Evolutionary conservation across 2,113 vertebrate genomes (phyloP), one percentile per base, ranked within the genome.

Genomic region (Prionailurus viverrinus): DNA sequence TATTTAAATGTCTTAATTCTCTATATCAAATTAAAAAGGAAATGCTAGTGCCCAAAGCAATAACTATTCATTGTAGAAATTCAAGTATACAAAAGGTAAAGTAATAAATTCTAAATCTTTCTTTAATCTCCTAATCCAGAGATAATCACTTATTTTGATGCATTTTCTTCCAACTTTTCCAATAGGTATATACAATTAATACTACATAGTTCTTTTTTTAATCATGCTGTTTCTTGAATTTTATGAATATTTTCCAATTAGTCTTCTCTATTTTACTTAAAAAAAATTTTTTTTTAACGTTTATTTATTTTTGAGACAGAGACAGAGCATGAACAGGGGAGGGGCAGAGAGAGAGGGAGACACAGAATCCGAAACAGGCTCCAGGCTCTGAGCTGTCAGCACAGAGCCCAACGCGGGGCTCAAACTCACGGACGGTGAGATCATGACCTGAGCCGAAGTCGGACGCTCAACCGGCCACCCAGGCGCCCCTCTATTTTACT

Each of bases 1-100:
- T 90, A 94, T 82, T 89, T 87, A 68, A 58, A 86, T 93, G 36
- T 14, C n/a, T 90, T 88, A 87, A 84, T 95, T 83, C 89, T 83
- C 48, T 9, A 79, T 39, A 74, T 16, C 19, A 87, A 90, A 81
- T 58, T 66, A 3, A 53, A 89, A 74, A 94, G 63, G 63, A 36
- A 23, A 2, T 51, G 25, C 51, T 95, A 25, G 15, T 84, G 68
- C 36, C 53, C 81, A 95, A 78, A 85, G 19, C n/a, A 89, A 91
- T 55, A 10, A 48, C 68, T 33, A 90, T 3, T 74, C 39, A 86
- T 31, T 66, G 5, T 45, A 74, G 4, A 48, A 89, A 96, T 23
- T 88, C 36, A 88, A 78, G 73, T 66, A 84, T 23, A 94, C 5
- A 87, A 23, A 88, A 63, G 5, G 55, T 23, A 89, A 51, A 89